phyloP scores from a whole-genome alignment of 2,888 invertebrate species.

The Blastobasis adustella region DNA sequence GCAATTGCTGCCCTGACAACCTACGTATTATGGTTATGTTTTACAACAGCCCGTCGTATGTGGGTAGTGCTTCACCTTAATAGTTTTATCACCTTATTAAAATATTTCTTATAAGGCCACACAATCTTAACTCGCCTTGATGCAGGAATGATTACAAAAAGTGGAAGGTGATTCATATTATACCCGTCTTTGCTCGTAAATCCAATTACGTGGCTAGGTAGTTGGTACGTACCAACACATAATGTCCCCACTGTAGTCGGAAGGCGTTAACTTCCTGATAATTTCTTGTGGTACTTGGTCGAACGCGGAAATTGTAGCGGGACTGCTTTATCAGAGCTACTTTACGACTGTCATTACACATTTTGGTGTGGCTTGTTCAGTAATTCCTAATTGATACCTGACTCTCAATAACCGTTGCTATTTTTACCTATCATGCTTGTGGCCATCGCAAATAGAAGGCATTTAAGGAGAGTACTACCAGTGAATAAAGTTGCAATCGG shows the following conservation, averaged over 20 bases:
- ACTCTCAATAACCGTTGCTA: too few relatives aligned
- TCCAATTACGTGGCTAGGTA: slow-evolving; percentile 27
- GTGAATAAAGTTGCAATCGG: slow-evolving; percentile 18
- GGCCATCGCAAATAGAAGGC: too few relatives aligned
- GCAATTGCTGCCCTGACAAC: too few relatives aligned
- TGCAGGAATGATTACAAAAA: neutral
- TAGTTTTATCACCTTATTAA: neutral
- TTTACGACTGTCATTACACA: too few relatives aligned
- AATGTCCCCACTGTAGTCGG: slow-evolving; percentile 26
- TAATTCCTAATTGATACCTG: too few relatives aligned
- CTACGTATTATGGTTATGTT: too few relatives aligned
- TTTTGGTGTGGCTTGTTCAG: too few relatives aligned
- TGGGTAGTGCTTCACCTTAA: slow-evolving; percentile 5
- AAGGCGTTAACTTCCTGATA: slow-evolving; percentile 46
- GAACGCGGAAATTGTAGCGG: slow-evolving; percentile 33
- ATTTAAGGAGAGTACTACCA: too few relatives aligned
- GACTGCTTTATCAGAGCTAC: too few relatives aligned
- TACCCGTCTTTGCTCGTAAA: slow-evolving; percentile 26
- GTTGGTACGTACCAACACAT: too few relatives aligned
- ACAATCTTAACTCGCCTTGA: neutral
- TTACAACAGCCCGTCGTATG: too few relatives aligned
- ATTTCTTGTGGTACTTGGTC: slow-evolving; percentile 33
- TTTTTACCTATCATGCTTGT: too few relatives aligned
- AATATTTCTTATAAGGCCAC: neutral
- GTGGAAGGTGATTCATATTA: slow-evolving; percentile 33